Percentiles rank a stretch among this genome's conserved stretches.
Evolutionary conservation across 2,113 vertebrate genomes (phyloP).

Genomic region (Prionailurus bengalensis): DNA sequence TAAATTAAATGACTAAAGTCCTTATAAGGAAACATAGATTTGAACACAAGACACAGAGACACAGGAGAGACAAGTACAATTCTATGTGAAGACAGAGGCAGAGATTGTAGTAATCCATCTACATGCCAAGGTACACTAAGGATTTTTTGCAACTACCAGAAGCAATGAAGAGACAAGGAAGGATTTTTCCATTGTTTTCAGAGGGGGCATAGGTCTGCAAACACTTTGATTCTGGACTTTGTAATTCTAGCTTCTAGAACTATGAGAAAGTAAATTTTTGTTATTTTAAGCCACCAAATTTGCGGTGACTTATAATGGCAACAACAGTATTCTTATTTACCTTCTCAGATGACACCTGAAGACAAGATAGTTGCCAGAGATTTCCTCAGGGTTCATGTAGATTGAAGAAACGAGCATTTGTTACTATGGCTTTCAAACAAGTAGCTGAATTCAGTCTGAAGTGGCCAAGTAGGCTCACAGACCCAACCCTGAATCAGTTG

Average conservation of each 20-base stretch:
- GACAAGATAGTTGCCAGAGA: neutral
- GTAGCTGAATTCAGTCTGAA: neutral
- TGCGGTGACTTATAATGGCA: neutral
- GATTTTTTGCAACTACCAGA: neutral
- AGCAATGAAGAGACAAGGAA: neutral
- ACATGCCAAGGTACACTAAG: neutral
- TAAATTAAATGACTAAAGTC: neutral
- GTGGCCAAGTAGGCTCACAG: neutral
- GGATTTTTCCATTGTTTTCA: neutral
- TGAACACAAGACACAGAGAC: neutral
- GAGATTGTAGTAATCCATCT: neutral
- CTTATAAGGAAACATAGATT: neutral
- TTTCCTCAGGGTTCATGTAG: neutral
- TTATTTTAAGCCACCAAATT: neutral
- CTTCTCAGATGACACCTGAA: neutral
- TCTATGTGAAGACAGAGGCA: neutral
- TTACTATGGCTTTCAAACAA: neutral
- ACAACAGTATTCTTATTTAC: neutral
- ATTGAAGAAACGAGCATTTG: neutral
- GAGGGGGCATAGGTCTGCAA: neutral
- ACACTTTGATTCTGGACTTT: slow-evolving; percentile 18
- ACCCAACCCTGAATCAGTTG: neutral
- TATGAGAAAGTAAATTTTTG: neutral
- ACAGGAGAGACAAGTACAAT: neutral
- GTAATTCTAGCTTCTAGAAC: neutral